Evolutionary conservation across 2,888 invertebrate genomes (phyloP).

Genomic region (Nomada hirtipes): DNA sequence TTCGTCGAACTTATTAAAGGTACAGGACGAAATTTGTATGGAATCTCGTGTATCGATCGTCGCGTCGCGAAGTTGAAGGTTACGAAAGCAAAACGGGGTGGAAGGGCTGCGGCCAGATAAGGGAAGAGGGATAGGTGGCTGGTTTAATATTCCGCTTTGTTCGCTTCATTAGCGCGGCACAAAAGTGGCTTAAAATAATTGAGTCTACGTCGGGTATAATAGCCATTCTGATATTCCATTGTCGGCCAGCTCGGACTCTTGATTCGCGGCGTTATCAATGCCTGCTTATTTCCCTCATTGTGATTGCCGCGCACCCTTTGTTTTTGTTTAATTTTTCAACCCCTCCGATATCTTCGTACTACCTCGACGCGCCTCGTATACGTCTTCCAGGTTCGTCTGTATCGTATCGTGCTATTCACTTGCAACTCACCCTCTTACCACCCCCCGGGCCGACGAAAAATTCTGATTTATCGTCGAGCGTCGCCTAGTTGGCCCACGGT

Average conservation of each 20-base stretch:
- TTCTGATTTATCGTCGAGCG: constrained; percentile 54
- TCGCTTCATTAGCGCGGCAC: constrained; percentile 81
- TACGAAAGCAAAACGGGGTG: constrained; percentile 47
- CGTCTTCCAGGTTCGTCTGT: constrained; percentile 27
- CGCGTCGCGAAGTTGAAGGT: constrained; percentile 24
- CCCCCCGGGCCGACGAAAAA: constrained; percentile 51
- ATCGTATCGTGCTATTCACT: constrained; percentile 19
- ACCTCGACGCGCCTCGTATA: constrained; percentile 26
- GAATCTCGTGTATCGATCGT: constrained; percentile 47
- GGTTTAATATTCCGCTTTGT: constrained; percentile 80
- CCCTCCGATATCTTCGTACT: constrained; percentile 61
- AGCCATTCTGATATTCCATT: constrained; percentile 81
- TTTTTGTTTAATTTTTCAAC: constrained; percentile 75
- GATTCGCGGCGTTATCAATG: constrained; percentile 76
- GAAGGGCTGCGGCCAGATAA: constrained; percentile 52
- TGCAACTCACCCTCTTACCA: background rate
- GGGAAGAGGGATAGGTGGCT: constrained; percentile 58
- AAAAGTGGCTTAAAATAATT: constrained; percentile 83
- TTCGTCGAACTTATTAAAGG: no score
- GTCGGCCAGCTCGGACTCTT: constrained; percentile 73
- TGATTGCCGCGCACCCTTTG: constrained; percentile 62
- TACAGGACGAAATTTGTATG: no score
- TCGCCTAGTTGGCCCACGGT: constrained; percentile 30
- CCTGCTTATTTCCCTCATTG: constrained; percentile 75
- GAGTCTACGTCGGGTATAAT: constrained; percentile 80